Evolutionary conservation across 2,888 invertebrate genomes (phyloP).

Genomic region (Phorcus lineatus): DNA sequence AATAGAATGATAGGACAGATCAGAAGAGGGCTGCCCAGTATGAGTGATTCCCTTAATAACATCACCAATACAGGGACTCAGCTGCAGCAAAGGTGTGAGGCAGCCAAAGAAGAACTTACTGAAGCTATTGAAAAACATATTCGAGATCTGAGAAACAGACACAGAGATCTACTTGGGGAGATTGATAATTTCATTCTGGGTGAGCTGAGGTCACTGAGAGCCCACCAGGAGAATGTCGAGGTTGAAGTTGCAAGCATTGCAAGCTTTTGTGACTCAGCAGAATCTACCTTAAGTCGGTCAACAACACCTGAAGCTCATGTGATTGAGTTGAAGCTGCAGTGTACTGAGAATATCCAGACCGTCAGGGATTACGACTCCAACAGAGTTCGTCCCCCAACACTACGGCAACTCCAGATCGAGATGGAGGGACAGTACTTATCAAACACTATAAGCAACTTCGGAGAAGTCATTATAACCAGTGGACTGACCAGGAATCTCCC

Average conservation of each 20-base stretch:
- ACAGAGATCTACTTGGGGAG: slow-evolving; percentile 79
- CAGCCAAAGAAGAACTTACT: slow-evolving; percentile 94
- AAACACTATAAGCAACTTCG: slow-evolving; percentile 63
- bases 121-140: slow-evolving; percentile 66
- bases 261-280: slow-evolving; percentile 89
- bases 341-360: slow-evolving; percentile 63
- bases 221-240: slow-evolving; percentile 94
- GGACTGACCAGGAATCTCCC: slow-evolving; percentile 34
- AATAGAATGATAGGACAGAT: slow-evolving; percentile 84
- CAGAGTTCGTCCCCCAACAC: slow-evolving; percentile 93
- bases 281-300: slow-evolving; percentile 51
- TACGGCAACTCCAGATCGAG: slow-evolving; percentile 75
- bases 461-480: slow-evolving; percentile 51
- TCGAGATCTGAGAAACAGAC: slow-evolving; percentile 77
- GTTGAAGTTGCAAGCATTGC: slow-evolving; percentile 95
- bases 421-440: slow-evolving; percentile 65
- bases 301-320: slow-evolving; percentile 64
- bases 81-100: slow-evolving; percentile 89
- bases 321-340: slow-evolving; percentile 60
- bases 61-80: slow-evolving; percentile 91
- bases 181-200: slow-evolving; percentile 92
- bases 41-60: slow-evolving; percentile 61
- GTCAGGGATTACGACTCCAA: slow-evolving; percentile 77
- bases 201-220: slow-evolving; percentile 88
- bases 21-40: slow-evolving; percentile 84